phyloP scores from a whole-genome alignment of 2,888 invertebrate genomes.

The Schrankia costaestrigalis region DNA sequence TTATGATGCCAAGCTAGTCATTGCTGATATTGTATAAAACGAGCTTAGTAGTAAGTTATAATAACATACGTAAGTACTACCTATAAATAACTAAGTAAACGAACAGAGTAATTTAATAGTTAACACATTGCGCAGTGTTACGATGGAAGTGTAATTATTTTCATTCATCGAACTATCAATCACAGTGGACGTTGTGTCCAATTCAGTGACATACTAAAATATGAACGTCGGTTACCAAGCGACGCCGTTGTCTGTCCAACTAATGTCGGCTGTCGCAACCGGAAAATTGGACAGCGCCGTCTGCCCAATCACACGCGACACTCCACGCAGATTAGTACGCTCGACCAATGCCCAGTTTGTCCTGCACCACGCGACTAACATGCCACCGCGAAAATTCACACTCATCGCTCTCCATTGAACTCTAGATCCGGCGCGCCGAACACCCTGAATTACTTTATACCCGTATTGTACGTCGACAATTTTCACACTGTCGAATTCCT shows the following conservation, averaged over 20 bases:
- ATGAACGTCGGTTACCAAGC: conserved; percentile 55
- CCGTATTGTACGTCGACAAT: conserved; percentile 56
- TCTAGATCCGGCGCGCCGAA: conserved; percentile 37
- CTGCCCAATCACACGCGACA: conserved; percentile 78
- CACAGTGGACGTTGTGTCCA: conserved; percentile 26
- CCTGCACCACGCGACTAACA: conserved; percentile 42
- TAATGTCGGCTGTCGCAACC: conserved; percentile 65
- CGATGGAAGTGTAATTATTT: conserved; percentile 17
- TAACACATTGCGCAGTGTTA: background rate
- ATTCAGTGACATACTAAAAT: conserved; percentile 41
- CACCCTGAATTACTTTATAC: conserved; percentile 41
- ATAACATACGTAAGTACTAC: too few relatives aligned
- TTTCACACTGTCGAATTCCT: conserved; percentile 32
- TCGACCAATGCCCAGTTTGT: conserved; percentile 61
- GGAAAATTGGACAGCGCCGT: conserved; percentile 77
- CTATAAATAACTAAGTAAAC: too few relatives aligned
- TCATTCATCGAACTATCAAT: conserved; percentile 30
- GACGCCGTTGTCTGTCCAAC: conserved; percentile 63
- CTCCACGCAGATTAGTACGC: conserved; percentile 77
- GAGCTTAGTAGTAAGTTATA: too few relatives aligned
- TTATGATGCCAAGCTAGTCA: too few relatives aligned
- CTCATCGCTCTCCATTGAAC: conserved; percentile 62
- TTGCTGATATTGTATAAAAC: too few relatives aligned
- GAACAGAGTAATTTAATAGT: conserved; percentile 1
- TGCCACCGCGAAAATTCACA: conserved; percentile 55